Conservation (phyloP, 1,140 invertebrate genomes). For the Heliconius hewitsoni region DNA sequence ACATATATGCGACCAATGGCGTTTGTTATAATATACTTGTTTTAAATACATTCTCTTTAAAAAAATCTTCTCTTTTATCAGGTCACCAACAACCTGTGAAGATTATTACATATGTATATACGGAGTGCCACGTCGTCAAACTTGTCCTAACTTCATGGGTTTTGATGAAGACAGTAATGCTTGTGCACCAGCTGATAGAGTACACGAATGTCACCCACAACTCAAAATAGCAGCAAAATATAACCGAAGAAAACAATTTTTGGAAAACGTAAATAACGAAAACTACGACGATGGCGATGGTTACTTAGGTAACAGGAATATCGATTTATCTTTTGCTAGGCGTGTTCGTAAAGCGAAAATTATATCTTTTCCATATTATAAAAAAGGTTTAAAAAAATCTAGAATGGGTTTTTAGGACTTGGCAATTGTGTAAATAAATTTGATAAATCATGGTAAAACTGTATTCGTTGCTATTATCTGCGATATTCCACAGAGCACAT, state of each 20-base stretch:
- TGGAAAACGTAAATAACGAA: neutral
- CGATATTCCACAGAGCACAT: no score
- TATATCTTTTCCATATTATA: neutral
- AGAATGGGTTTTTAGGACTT: no score
- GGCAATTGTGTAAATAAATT: no score
- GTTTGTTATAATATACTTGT: neutral
- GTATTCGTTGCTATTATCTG: no score
- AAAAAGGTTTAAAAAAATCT: neutral
- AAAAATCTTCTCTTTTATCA: neutral
- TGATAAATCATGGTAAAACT: no score
- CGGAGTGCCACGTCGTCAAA: slow-evolving; percentile 1
- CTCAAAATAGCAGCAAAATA: neutral
- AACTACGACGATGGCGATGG: neutral
- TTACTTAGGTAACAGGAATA: neutral
- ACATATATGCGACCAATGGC: no score
- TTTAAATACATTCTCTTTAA: no score
- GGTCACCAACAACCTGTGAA: slow-evolving; percentile 3
- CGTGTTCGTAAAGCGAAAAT: neutral
- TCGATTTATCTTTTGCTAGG: neutral
- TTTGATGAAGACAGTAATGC: neutral
- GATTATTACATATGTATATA: slow-evolving; percentile 5
- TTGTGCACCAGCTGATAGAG: slow-evolving; percentile 16
- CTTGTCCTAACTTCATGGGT: slow-evolving; percentile 11
- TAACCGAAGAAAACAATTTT: neutral
- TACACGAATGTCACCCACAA: neutral